Percentiles rank a stretch among this genome's conserved stretches.
phyloP scores from a whole-genome alignment of 1,140 invertebrate species.

The Conus betulinus region DNA sequence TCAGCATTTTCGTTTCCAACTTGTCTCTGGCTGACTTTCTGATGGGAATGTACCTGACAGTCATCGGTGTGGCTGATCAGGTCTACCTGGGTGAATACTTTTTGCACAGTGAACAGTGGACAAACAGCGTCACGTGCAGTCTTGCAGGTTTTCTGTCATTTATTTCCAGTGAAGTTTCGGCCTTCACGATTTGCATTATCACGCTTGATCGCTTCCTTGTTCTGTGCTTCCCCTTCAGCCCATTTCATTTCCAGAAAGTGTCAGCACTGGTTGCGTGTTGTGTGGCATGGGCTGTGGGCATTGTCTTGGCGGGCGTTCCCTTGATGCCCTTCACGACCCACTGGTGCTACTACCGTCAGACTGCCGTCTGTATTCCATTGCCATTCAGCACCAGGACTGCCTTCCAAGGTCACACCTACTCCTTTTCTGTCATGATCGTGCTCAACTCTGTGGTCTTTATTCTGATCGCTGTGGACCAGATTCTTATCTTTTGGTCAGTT shows the following conservation, averaged over 20 bases:
- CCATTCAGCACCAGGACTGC: conserved; percentile 40
- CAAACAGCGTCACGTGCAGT: conserved; percentile 13
- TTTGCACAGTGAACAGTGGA: conserved; percentile 27
- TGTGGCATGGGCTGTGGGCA: conserved; percentile 31
- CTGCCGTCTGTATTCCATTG: conserved; percentile 52
- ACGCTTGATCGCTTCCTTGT: conserved; percentile 48
- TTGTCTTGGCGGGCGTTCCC: conserved; percentile 26
- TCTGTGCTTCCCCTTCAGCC: conserved; percentile 30
- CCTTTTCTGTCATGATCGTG: conserved; percentile 47
- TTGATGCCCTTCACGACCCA: conserved; percentile 25
- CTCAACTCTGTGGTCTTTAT: conserved; percentile 52
- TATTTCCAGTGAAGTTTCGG: conserved; percentile 38
- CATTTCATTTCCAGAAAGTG: conserved; percentile 29
- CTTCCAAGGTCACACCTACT: conserved; percentile 47
- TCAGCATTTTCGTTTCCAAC: conserved; percentile 56
- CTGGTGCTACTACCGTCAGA: conserved; percentile 53
- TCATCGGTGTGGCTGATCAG: conserved; percentile 37
- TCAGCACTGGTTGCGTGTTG: conserved; percentile 25
- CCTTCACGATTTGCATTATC: conserved; percentile 46
- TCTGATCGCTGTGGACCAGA: conserved; percentile 49
- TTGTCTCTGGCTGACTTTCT: conserved; percentile 39
- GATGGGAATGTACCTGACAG: conserved; percentile 40
- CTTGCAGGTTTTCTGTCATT: conserved; percentile 40
- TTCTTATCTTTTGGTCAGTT: conserved; percentile 52
- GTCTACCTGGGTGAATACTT: conserved; percentile 56